Evolutionary conservation across 2,888 invertebrate species (phyloP).

Genomic region (Pseudococcus longispinus): DNA sequence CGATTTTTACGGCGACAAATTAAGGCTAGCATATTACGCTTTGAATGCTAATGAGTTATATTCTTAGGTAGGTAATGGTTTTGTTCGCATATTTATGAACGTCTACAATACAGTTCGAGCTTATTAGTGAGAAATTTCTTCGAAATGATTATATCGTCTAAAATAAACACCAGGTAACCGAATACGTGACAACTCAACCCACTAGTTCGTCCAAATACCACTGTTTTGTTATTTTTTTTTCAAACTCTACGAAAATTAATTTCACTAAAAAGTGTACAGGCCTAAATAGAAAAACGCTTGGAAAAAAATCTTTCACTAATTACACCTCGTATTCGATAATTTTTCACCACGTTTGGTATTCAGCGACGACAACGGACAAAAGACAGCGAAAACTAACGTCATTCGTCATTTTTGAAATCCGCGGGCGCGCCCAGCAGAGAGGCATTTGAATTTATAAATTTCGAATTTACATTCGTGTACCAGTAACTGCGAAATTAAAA

Average conservation of each 20-base stretch:
- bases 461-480: conserved; percentile 26
- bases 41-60: conserved; percentile 21
- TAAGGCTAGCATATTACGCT: background rate
- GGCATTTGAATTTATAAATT: conserved; percentile 35
- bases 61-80: background rate
- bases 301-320: background rate
- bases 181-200: background rate
- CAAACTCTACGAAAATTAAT: background rate
- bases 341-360: background rate
- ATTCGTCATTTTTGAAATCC: conserved; percentile 15
- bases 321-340: conserved; percentile 14
- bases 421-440: background rate
- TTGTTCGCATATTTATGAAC: background rate
- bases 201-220: background rate
- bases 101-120: background rate
- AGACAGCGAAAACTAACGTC: background rate
- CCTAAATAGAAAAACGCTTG: background rate
- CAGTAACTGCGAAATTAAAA: conserved; percentile 1
- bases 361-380: background rate
- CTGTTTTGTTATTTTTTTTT: background rate
- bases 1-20: conserved; percentile 25
- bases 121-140: background rate
- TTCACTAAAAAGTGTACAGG: background rate
- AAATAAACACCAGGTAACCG: background rate
- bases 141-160: background rate